Base-by-base conservation (phyloP, 2,888 invertebrate species). In the Pristionchus japonicus region DNA sequence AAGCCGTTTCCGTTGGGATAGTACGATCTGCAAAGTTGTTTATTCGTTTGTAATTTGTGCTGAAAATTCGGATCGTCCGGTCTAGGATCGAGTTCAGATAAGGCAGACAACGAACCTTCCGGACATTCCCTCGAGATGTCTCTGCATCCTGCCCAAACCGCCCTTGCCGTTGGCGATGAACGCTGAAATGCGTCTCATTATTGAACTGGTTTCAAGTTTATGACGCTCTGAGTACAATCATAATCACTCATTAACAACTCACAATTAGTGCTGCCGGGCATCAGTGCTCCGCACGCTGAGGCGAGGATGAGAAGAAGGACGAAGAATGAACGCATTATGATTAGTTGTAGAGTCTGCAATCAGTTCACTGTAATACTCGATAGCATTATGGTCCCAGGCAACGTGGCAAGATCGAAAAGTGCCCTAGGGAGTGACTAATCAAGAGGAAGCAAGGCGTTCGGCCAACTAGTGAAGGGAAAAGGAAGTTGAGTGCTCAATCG, bases 111-210 rank as follows among this genome's bases (percentile, higher is more conserved):
- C 57, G 20, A 9, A 57, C 57, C 57, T 57, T 57, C 57, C 57
- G 23, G 23, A 23, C 23, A 20, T 37, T 15, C 70, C 70, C 31
- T 70, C 70, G 4, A 70, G 40, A 70, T 70, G 70, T 20, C 70
- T 31, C 31, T 34, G 34, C 34, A 15, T 37, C 37, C 70, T 17
- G 37, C 70, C 70, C 37, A 70, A 23, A 1, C 70, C 70, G 40
- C 70, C 70, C 70, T 70, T 70, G 37, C 70, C 70, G 23, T 70
- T 70, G 20, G 70, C 70, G 34, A 70, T 37, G 70, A 70, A 70
- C 20, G 70, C 70, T 70, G 70, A 7, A 70, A 64, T 43, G 11
- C n/a, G n/a, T n/a, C n/a, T n/a, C n/a, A n/a, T n/a, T n/a, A n/a
- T n/a, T n/a, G n/a, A n/a, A n/a, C n/a, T n/a, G n/a, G n/a, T n/a